phyloP scores from a whole-genome alignment of 2,888 invertebrate genomes.

The Papilio gigon region DNA sequence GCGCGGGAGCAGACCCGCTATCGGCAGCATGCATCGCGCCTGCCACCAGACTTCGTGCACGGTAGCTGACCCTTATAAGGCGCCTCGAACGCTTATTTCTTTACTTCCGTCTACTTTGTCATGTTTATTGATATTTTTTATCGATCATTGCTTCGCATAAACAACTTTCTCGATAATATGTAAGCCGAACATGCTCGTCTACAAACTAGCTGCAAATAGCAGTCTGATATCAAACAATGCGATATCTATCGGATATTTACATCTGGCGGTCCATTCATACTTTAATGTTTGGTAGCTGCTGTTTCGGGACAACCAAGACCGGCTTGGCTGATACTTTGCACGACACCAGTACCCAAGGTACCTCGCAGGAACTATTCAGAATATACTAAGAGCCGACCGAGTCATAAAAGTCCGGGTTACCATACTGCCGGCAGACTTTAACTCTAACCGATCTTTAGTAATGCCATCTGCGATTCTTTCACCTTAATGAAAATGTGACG shows the following conservation, averaged over 20 bases:
- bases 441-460: background rate
- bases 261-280: too few species aligned
- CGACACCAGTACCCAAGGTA: background rate
- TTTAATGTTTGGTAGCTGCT: background rate
- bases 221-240: background rate
- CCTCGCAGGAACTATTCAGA: background rate
- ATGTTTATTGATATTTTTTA: conserved; percentile 40
- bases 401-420: too few species aligned
- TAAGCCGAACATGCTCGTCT: background rate
- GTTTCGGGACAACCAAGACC: background rate
- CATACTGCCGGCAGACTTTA: background rate
- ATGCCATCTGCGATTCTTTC: background rate
- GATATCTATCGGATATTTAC: background rate
- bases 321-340: too few species aligned
- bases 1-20: conserved; percentile 55
- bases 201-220: conserved; percentile 15
- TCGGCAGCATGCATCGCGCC: conserved; percentile 71
- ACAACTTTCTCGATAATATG: background rate
- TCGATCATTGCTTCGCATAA: conserved; percentile 32
- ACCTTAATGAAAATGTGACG: conserved; percentile 24
- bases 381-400: background rate
- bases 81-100: conserved; percentile 19
- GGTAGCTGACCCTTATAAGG: conserved; percentile 57
- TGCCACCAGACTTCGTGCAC: conserved; percentile 48
- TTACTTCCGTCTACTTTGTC: conserved; percentile 36